These are phyloP conservation scores for Marronus borbonicus DNA, from an alignment of 2,888 invertebrate genomes.

Conservation along the genomic window DNA sequence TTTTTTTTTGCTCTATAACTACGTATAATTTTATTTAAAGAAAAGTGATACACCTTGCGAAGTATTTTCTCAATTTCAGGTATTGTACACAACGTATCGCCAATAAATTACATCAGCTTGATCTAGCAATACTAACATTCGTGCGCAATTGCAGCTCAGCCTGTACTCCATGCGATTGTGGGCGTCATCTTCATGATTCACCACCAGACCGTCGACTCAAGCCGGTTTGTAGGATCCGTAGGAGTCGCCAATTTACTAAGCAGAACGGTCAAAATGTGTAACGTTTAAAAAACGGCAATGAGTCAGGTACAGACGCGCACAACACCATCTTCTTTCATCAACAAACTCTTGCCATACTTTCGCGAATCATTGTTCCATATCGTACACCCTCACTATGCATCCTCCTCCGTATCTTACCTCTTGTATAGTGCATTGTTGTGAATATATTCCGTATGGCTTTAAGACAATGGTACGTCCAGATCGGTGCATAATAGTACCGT, in stretches of 20 bases:
- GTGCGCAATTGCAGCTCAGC: not conserved
- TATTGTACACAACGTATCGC: too few relatives aligned
- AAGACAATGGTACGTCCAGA: slow-evolving; percentile 29
- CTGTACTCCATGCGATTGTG: slow-evolving; percentile 1
- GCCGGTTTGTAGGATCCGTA: slow-evolving; percentile 11
- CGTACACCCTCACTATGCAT: slow-evolving; percentile 6
- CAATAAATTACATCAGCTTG: too few relatives aligned
- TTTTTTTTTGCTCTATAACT: too few relatives aligned
- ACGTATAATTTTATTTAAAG: too few relatives aligned
- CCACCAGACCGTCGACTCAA: not conserved
- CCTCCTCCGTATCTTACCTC: slow-evolving; percentile 25
- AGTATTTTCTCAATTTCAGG: too few relatives aligned
- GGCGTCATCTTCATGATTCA: slow-evolving; percentile 31
- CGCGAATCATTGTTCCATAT: slow-evolving; percentile 16
- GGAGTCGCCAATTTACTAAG: slow-evolving; percentile 24
- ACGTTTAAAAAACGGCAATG: slow-evolving; percentile 2
- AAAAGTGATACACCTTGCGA: too few relatives aligned
- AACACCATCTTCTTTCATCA: slow-evolving; percentile 4
- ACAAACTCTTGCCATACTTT: slow-evolving; percentile 9
- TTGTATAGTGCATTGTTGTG: not conserved
- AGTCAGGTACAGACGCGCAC: not conserved
- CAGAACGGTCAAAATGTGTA: slow-evolving; percentile 1
- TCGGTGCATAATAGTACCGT: slow-evolving; percentile 26
- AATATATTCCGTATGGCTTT: not conserved
- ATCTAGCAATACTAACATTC: not conserved